Conservation (phyloP, 2,888 invertebrate genomes). For the Neria commutata region DNA sequence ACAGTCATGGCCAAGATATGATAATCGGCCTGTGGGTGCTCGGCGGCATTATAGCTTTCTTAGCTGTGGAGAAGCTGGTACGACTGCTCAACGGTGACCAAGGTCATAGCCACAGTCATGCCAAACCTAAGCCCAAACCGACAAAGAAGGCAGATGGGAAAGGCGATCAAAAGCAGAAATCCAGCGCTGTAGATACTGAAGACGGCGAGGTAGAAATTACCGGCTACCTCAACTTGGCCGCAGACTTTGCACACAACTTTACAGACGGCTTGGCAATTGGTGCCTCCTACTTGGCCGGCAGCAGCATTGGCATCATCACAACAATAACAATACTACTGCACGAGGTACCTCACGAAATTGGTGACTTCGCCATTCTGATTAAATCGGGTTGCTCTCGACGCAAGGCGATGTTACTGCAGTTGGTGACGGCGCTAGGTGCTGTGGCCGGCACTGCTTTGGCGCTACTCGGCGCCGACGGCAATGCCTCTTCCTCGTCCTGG, state of each 20-base stretch:
- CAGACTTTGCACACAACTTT: slow-evolving; percentile 98
- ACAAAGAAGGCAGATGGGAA: slow-evolving; percentile 32
- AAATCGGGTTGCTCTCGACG: slow-evolving; percentile 93
- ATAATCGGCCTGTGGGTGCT: slow-evolving; percentile 94
- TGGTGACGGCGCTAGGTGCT: slow-evolving; percentile 94
- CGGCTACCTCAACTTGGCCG: slow-evolving; percentile 93
- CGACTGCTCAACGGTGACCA: slow-evolving; percentile 82
- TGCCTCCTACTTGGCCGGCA: slow-evolving; percentile 93
- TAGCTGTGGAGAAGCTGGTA: slow-evolving; percentile 92
- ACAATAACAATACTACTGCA: slow-evolving; percentile 96
- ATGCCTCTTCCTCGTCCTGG: slow-evolving; percentile 68
- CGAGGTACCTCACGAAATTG: slow-evolving; percentile 99
- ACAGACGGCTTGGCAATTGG: slow-evolving; percentile 99
- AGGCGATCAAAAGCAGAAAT: slow-evolving; percentile 42
- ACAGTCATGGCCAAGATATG: slow-evolving; percentile 76
- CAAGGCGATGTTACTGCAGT: slow-evolving; percentile 94
- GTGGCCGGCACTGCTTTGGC: slow-evolving; percentile 91
- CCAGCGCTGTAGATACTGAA: slow-evolving; percentile 55
- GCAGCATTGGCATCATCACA: slow-evolving; percentile 84
- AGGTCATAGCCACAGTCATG: slow-evolving; percentile 54
- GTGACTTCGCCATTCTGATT: slow-evolving; percentile 97
- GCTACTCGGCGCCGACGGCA: slow-evolving; percentile 76
- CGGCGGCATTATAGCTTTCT: slow-evolving; percentile 89
- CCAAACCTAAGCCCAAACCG: slow-evolving; percentile 33
- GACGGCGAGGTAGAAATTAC: slow-evolving; percentile 74